phyloP scores from a whole-genome alignment of 2,797 vertebrate species.

The Poeciliopsis presidionis region DNA sequence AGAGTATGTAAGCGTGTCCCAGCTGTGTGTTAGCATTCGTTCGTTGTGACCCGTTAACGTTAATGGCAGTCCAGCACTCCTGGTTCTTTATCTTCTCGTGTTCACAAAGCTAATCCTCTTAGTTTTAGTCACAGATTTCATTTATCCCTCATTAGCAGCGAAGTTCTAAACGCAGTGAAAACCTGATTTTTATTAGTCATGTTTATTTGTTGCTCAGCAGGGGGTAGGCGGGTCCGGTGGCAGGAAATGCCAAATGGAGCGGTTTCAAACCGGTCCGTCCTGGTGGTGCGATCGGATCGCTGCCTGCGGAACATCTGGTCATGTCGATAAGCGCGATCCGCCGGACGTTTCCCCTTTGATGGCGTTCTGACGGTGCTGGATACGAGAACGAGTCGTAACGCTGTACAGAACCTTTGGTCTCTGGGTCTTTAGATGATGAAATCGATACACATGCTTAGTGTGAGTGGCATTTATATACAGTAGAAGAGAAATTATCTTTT shows the following conservation, averaged over 20 bases:
- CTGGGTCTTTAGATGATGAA: conserved; percentile 45
- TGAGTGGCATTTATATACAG: conserved; percentile 18
- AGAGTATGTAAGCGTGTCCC: not conserved
- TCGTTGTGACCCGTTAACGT: not conserved
- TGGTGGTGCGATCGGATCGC: conserved; percentile 67
- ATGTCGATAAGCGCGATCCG: conserved; percentile 72
- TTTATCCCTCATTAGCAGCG: conserved; percentile 52
- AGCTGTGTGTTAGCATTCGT: not conserved
- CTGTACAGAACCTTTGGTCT: conserved; percentile 73
- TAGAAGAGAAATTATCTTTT: not conserved
- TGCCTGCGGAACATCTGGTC: conserved; percentile 65
- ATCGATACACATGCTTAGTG: conserved; percentile 20
- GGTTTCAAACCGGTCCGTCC: conserved; percentile 51
- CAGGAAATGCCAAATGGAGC: conserved; percentile 46
- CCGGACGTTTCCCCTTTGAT: conserved; percentile 64
- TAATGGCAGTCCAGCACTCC: not conserved
- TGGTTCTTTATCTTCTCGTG: not conserved
- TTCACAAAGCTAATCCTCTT: conserved; percentile 15
- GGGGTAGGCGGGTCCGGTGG: not conserved
- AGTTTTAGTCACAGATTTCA: conserved; percentile 31
- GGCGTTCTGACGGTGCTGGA: conserved; percentile 48
- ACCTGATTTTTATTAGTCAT: conserved; percentile 60
- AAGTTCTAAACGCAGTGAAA: conserved; percentile 37
- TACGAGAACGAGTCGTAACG: conserved; percentile 65
- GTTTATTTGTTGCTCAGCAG: conserved; percentile 35